Conservation (phyloP, 1,140 invertebrate genomes). For the Euwallacea similis region DNA sequence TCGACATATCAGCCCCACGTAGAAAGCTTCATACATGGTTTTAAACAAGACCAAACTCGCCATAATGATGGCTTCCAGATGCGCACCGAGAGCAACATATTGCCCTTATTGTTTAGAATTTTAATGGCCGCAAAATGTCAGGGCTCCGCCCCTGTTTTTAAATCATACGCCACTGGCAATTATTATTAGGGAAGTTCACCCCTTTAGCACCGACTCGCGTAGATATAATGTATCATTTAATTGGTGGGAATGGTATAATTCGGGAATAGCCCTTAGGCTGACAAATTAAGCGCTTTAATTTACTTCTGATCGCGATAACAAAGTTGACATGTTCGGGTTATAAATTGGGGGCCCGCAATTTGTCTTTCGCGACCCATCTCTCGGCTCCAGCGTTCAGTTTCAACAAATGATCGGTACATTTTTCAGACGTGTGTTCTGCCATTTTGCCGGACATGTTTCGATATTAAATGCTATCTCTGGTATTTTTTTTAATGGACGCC, state of each 20-base stretch:
- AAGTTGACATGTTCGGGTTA: conserved; percentile 41
- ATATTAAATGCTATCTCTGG: not conserved
- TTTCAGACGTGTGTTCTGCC: conserved; percentile 2
- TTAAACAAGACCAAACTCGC: not conserved
- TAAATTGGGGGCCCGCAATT: conserved; percentile 39
- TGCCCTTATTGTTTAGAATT: conserved; percentile 3
- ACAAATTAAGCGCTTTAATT: conserved; percentile 48
- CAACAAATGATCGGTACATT: conserved; percentile 27
- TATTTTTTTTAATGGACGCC: too few species aligned
- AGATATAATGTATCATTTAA: conserved; percentile 42
- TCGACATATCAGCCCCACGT: not conserved
- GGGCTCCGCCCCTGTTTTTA: not conserved
- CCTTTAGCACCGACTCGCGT: conserved; percentile 10
- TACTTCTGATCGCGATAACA: conserved; percentile 48
- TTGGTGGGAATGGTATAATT: conserved; percentile 42
- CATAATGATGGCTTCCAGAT: not conserved
- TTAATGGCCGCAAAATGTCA: not conserved
- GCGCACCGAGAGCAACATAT: not conserved
- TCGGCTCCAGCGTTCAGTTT: conserved; percentile 20
- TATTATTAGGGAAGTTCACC: conserved; percentile 10
- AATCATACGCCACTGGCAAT: conserved; percentile 24
- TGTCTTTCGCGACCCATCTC: conserved; percentile 39
- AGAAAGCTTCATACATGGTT: not conserved
- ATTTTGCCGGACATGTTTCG: not conserved
- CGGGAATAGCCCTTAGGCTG: conserved; percentile 42